Conservation (phyloP, 2,113 vertebrate species). For the Tringa solitaria region DNA sequence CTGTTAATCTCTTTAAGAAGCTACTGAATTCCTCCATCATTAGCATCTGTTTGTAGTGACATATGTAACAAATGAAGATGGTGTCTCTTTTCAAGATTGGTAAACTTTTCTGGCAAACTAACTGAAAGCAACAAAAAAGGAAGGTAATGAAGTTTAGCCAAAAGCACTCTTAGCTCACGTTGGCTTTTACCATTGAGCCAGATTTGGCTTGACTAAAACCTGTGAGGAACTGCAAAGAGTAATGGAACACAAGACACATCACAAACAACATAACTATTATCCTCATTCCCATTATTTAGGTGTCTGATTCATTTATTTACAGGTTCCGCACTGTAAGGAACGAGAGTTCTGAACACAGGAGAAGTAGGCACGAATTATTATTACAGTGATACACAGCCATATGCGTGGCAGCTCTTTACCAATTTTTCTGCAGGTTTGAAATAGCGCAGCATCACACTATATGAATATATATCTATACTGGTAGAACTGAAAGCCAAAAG, state of each 20-base stretch:
- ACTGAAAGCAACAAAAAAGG: neutral
- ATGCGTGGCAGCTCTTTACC: neutral
- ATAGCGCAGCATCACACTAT: neutral
- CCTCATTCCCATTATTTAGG: neutral
- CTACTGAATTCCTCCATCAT: conserved; percentile 15
- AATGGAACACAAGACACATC: neutral
- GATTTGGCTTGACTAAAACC: neutral
- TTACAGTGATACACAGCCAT: neutral
- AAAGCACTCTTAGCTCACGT: neutral
- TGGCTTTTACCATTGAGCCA: neutral
- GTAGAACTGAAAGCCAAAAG: neutral
- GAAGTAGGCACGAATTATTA: neutral
- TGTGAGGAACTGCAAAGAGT: neutral
- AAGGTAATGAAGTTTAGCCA: neutral
- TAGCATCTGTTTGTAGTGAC: conserved; percentile 17
- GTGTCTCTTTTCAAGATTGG: neutral
- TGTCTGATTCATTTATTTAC: conserved; percentile 58
- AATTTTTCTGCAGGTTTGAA: neutral
- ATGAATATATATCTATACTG: neutral
- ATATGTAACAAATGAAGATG: neutral
- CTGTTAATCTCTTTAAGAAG: conserved; percentile 39
- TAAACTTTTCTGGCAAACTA: neutral
- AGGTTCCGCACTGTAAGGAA: neutral
- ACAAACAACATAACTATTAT: neutral
- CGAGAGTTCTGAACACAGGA: neutral